Conservation (phyloP, 2,113 vertebrate genomes). For the Prunella himalayana region DNA sequence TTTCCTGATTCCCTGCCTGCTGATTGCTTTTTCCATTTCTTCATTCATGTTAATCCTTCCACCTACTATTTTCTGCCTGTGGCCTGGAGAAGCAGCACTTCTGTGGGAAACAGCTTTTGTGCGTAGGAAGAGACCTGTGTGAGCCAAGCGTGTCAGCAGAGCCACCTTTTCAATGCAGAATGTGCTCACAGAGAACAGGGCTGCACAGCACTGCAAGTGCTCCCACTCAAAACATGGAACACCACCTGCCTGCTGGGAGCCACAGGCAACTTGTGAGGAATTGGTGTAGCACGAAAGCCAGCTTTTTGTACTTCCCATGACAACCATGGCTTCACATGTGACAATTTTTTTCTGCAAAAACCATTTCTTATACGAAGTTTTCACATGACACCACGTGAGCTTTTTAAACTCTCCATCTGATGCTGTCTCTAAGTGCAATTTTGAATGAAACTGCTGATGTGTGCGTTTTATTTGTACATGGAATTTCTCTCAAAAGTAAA, state of each 20-base stretch:
- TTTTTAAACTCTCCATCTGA: not conserved
- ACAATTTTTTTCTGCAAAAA: not conserved
- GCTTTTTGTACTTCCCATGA: not conserved
- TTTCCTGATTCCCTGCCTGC: not conserved
- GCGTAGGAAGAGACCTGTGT: not conserved
- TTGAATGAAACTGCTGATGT: not conserved
- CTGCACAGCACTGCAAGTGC: not conserved
- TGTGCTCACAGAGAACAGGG: not conserved
- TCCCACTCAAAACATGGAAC: not conserved
- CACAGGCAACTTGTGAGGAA: not conserved
- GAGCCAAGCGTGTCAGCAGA: not conserved
- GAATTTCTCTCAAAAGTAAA: slow-evolving; percentile 4
- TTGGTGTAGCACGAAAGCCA: not conserved
- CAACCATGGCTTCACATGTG: fast-evolving
- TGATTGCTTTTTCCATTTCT: slow-evolving; percentile 17
- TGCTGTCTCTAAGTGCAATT: not conserved
- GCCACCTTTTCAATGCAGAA: not conserved
- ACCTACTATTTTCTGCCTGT: slow-evolving; percentile 3
- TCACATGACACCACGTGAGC: not conserved
- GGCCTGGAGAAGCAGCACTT: not conserved
- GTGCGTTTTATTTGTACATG: not conserved
- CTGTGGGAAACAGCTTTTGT: not conserved
- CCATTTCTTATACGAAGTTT: not conserved
- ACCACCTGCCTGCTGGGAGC: not conserved
- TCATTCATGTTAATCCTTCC: slow-evolving; percentile 6